Percentiles rank a stretch among this genome's conserved stretches.
These are phyloP conservation scores for Dolichopus griseipennis DNA, from an alignment of 2,888 invertebrate species.

Conservation along the genomic window DNA sequence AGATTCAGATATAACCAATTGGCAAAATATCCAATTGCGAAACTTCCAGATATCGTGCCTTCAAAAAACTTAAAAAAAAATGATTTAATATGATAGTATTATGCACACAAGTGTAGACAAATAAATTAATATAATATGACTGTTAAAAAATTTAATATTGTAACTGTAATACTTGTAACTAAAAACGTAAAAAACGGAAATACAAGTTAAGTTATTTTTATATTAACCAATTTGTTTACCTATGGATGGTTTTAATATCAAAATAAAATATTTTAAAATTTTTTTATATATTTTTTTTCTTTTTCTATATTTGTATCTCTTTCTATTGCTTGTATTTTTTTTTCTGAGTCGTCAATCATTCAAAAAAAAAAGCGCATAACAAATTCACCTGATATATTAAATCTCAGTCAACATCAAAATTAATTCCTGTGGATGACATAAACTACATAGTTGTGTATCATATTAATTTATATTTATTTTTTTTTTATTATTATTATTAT, in stretches of 20 bases:
- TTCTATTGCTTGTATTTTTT: not conserved
- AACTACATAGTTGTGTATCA: not conserved
- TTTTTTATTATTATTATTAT: not conserved
- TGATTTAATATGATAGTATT: no score
- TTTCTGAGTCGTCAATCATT: not conserved
- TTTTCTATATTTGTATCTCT: not conserved
- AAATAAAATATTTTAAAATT: not conserved
- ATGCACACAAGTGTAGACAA: not conserved
- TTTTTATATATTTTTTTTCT: not conserved
- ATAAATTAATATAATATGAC: not conserved
- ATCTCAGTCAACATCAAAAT: conserved; percentile 1
- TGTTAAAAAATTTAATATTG: not conserved
- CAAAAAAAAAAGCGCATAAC: not conserved
- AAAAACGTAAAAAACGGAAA: not conserved
- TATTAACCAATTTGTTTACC: not conserved
- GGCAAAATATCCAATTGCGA: no score
- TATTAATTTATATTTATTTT: not conserved
- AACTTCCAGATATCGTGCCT: no score
- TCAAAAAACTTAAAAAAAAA: no score
- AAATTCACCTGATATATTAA: not conserved
- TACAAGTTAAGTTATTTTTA: not conserved
- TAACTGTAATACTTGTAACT: not conserved
- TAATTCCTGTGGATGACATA: not conserved
- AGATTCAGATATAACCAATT: no score
- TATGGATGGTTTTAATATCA: not conserved